Evolutionary conservation across 2,888 invertebrate genomes (phyloP).

Genomic region (Drosophila mayaguana): DNA sequence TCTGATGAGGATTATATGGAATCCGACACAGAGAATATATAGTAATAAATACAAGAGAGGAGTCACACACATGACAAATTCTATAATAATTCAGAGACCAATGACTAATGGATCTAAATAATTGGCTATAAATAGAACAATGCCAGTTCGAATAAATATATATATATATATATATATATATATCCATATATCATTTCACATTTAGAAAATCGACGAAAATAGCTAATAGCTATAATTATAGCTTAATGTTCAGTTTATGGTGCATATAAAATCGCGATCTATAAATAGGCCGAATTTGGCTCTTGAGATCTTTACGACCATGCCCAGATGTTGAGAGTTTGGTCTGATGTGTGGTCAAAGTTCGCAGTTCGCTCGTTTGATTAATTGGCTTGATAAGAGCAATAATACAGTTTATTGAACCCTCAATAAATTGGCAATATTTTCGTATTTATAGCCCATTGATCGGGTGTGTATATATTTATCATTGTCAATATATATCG

Average conservation of each 20-base stretch:
- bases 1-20: too few relatives aligned
- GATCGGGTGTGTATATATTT: constrained; percentile 31
- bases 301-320: background rate
- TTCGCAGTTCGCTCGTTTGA: constrained; percentile 28
- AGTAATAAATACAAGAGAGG: too few relatives aligned
- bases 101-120: constrained; percentile 6
- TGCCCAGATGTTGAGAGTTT: background rate
- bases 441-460: constrained; percentile 35
- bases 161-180: too few relatives aligned
- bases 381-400: constrained; percentile 32
- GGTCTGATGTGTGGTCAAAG: constrained; percentile 29
- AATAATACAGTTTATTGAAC: constrained; percentile 45
- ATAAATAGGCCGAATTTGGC: constrained; percentile 1
- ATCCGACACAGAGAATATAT: background rate
- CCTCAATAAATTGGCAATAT: constrained; percentile 36
- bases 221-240: constrained; percentile 18
- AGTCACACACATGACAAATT: too few relatives aligned
- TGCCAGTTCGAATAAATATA: constrained; percentile 10
- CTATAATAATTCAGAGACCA: background rate
- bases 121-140: constrained; percentile 15
- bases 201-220: constrained; percentile 2
- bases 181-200: background rate
- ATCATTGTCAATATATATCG: constrained; percentile 51
- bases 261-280: background rate
- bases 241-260: constrained; percentile 10